Evolutionary conservation across 2,888 invertebrate species (phyloP), one percentile per base, ranked within the genome.

Genomic region (Pemphredon lugubris): DNA sequence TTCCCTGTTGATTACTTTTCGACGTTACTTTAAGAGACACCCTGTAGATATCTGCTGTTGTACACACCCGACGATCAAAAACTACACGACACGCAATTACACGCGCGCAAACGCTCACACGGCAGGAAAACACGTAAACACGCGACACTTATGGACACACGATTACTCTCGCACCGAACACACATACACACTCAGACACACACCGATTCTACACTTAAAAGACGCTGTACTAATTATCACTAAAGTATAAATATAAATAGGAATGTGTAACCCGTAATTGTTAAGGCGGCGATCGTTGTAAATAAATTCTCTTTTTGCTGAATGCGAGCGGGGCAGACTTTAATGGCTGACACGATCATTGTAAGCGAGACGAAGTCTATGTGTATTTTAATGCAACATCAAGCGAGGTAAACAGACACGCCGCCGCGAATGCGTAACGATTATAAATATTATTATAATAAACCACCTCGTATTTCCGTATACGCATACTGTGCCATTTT

Each of bases 401-500:
- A 64, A 53, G 48, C 50, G 75, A 69, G 64, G 59, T 63, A 59
- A 65, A 68, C 57, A 77, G 66, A 80, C 79, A 81, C 78, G 81
- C 82, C 82, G 83, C 83, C 86, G 85, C 81, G 81, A n/a, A 86
- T 83, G 83, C 86, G 86, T 79, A 84, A 84, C 86, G 83, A 88
- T 83, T 87, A 88, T 87, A 86, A 89, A 88, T 87, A 88, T 85
- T 85, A 88, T 87, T 88, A 88, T 85, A 89, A 89, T 89, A 88
- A 89, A 89, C 89, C 87, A 88, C 86, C 89, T 88, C 88, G 89
- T 89, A 89, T 89, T 89, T 89, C 89, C 87, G 87, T 89, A 89
- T 65, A 79, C 53, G 54, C 37, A 68, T n/a, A 53, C 63, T 76
- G 73, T 79, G 65, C n/a, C 68, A 58, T 65, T 72, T 45, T 14